Conservation (phyloP, 2,888 invertebrate species). For the Neoscelio sp. region DNA sequence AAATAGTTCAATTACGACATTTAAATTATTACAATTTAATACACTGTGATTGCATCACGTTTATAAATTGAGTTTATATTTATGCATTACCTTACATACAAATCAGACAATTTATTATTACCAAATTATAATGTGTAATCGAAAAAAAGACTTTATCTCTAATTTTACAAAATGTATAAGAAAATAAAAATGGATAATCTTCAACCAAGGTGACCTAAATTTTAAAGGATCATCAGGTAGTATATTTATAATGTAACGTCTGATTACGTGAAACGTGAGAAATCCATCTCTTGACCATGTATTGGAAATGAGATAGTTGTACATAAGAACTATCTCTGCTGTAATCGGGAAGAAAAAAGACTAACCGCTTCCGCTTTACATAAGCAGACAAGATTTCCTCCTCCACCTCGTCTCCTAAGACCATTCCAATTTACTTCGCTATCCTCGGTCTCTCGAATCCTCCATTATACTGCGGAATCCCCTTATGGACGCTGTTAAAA, state of each 20-base stretch:
- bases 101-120: no score
- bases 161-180: no score
- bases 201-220: neutral
- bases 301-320: conserved; percentile 2
- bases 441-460: conserved; percentile 44
- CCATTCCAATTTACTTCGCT: conserved; percentile 57
- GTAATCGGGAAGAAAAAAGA: conserved; percentile 25
- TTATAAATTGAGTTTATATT: no score
- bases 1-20: no score
- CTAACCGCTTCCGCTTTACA: conserved; percentile 27
- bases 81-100: no score
- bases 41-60: no score
- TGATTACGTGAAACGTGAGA: conserved; percentile 1
- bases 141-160: no score
- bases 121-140: no score
- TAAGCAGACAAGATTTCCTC: conserved; percentile 48
- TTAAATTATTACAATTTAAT: no score
- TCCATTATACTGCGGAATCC: conserved; percentile 56
- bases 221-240: neutral
- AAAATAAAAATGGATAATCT: neutral
- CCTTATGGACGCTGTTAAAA: conserved; percentile 60
- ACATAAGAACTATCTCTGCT: no score
- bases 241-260: neutral
- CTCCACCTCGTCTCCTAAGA: conserved; percentile 45
- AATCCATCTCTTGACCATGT: conserved; percentile 1